A percentile compares a stretch with the other conserved stretches of the same genome.
phyloP scores from a whole-genome alignment of 2,888 invertebrate species.

The Dasysyrphus tricinctus region DNA sequence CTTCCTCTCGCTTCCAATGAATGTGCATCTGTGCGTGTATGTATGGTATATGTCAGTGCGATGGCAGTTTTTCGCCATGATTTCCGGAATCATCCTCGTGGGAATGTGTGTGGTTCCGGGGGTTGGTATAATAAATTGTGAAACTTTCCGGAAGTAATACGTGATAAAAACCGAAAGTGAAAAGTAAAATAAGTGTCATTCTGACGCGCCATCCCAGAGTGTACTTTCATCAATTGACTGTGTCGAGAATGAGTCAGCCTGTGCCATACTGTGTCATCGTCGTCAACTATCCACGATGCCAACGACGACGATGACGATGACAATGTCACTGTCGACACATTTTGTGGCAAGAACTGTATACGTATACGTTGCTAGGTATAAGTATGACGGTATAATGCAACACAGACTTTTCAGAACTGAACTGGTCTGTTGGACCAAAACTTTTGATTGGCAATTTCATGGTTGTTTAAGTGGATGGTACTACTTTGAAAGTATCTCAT shows the following conservation, averaged over 20 bases:
- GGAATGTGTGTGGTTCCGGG: conserved; percentile 46
- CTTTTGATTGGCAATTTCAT: conserved; percentile 74
- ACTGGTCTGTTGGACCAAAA: conserved; percentile 42
- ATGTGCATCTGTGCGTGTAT: not conserved
- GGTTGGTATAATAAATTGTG: conserved; percentile 57
- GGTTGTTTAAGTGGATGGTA: conserved; percentile 59
- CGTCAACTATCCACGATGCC: not conserved
- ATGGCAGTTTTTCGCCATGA: conserved; percentile 50
- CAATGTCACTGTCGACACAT: conserved; percentile 59
- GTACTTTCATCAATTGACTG: conserved; percentile 57
- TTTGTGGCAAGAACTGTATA: conserved; percentile 16
- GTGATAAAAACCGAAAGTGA: conserved; percentile 68
- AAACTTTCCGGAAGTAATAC: conserved; percentile 71
- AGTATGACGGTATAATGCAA: conserved; percentile 5
- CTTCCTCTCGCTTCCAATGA: conserved; percentile 8
- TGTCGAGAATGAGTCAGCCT: conserved; percentile 18
- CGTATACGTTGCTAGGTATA: not conserved
- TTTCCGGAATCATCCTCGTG: conserved; percentile 59
- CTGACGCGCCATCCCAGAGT: conserved; percentile 20
- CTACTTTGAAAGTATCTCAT: conserved; percentile 37
- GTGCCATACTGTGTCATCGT: conserved; percentile 33
- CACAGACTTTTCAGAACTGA: not conserved
- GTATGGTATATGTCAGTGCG: conserved; percentile 9
- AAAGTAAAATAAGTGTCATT: conserved; percentile 38
- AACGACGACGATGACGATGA: not conserved